Evolutionary conservation across 2,797 vertebrate genomes (phyloP), one percentile per base, ranked within the genome.

Genomic region (Hydrolagus colliei): DNA sequence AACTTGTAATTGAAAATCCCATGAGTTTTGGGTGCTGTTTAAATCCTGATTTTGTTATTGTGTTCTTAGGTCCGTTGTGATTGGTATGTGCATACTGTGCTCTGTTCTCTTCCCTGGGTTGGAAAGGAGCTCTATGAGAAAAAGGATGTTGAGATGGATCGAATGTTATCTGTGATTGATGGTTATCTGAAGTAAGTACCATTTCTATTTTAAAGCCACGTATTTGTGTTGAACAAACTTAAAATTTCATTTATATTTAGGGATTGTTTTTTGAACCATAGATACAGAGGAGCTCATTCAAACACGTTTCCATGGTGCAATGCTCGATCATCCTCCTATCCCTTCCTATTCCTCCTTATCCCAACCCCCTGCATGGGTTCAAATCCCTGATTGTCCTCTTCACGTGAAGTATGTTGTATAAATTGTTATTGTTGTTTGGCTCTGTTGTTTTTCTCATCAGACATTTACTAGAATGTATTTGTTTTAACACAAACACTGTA

Each of bases 71-170:
- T 99, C 67, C 96, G 98, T 22, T 96, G 95, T 12, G 98, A 99
- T 92, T 99, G 98, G 98, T 99, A 98, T 65, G 94, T 99, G 86
- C 97, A 95, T 63, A 95, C 96, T 0, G 96, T 99, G 88, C 92
- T 99, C 78, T 97, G 97, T 3, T 97, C 96, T 87, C 93, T 99
- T 89, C 98, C 98, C 85, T 99, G 98, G 98, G 97, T 99, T 73
- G 98, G 98, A 4, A 99, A 99, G 90, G 97, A 99, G 87, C 92
- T 99, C 0, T 98, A 99, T 16, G 98, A 99, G 91, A 99, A 99
- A 91, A 99, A 99, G 90, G 98, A 99, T 27, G 97, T 97, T 14
- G 98, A 99, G 88, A 97, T 99, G 95, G 98, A 99, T 88, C 95
- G 97, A 2, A 95, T 99, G 10, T 93, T 99, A 87, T 95, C 95